Base-by-base conservation (phyloP, 2,888 invertebrate species). In the Tetropium fuscum region DNA sequence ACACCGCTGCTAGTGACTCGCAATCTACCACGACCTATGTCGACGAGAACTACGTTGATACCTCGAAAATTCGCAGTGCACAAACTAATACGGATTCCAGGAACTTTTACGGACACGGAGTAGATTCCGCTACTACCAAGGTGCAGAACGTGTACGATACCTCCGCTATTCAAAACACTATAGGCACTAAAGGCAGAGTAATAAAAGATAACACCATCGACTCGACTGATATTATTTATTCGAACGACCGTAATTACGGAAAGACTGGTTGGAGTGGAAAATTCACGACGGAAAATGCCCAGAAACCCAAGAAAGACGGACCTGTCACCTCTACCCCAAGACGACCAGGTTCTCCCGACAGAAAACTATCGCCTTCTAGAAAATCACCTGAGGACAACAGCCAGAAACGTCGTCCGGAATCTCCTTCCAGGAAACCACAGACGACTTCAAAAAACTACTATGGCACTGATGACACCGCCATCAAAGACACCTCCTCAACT, bases 121-220 rank as follows among this genome's bases (percentile, higher is more conserved):
- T 68, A 1, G 78, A 78, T 64, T 73, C 77, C 1, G 64, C 66
- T 40, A 65, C 60, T 11, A 76, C 74, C 1, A 18, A 72, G 3
- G 77, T 80, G 2, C 63, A 69, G 15, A 78, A 78, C 43, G 74
- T 76, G 4, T 80, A 78, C 53, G 79, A 80, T 44, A 72, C 76
- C 3, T 76, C 68, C 34, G 78, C 79, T 11, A 68, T 74, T 6
- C 79, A 80, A 63, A 79, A 78, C 48, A 77, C 78, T 6, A 79
- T 79, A 43, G 78, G 78, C 34, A 73, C 76, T 3, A 73, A 56
- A 58, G 81, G 82, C 3, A 83, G 77, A 47, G 83, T 86, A 68
- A 83, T 84, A 72, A 80, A 83, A 73, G 84, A 84, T 68, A 72
- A 83, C 59, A 80, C 78, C n/a, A 82, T 82, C 66, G 84, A 85